phyloP scores from a whole-genome alignment of 2,113 vertebrate genomes.

The Delphinapterus leucas region DNA sequence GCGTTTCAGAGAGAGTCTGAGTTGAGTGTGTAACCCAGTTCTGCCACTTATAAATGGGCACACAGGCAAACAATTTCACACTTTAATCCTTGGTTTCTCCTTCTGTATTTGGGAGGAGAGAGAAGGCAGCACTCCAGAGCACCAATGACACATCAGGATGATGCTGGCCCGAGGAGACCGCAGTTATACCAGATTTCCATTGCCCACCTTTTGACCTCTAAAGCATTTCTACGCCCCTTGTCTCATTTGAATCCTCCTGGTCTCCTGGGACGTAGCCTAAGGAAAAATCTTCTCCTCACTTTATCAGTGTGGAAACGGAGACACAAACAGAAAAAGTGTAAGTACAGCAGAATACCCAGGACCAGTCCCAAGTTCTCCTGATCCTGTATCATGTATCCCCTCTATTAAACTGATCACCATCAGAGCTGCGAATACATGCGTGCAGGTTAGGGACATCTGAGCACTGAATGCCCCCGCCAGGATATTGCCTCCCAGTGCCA shows the following conservation, averaged over 20 bases:
- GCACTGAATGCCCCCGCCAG: background rate
- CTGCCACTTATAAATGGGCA: background rate
- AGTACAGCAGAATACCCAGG: background rate
- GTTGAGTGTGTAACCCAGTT: background rate
- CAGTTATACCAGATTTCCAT: background rate
- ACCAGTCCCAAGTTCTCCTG: background rate
- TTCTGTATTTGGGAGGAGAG: background rate
- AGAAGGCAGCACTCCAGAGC: background rate
- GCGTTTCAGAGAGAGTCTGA: background rate
- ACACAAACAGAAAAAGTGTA: background rate
- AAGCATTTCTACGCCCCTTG: background rate
- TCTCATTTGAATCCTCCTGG: background rate
- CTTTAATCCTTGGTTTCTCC: background rate
- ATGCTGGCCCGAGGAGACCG: background rate
- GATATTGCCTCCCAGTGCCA: conserved; percentile 31
- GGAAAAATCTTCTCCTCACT: background rate
- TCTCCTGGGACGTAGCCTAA: background rate
- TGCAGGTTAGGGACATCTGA: background rate
- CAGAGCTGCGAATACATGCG: background rate
- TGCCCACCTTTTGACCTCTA: background rate
- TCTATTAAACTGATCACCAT: background rate
- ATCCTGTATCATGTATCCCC: background rate
- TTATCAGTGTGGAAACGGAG: background rate
- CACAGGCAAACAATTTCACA: background rate
- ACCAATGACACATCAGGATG: background rate